phyloP scores from a whole-genome alignment of 2,113 vertebrate species.

The Lucifuga dentata region DNA sequence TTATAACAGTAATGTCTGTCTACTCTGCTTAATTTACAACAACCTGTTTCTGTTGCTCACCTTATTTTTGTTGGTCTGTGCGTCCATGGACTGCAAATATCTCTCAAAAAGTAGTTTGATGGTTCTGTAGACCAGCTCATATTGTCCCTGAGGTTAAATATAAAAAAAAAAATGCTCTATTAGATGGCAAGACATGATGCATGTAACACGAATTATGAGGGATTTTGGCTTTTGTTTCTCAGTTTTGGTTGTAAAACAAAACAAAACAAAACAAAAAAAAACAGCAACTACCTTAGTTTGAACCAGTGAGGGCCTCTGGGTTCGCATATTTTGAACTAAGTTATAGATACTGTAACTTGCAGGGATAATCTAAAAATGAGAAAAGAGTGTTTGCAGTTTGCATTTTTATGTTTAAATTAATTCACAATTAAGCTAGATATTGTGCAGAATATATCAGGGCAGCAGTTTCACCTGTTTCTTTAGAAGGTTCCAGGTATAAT shows the following conservation, averaged over 20 bases:
- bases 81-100: constrained; percentile 79
- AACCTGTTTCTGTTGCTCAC: constrained; percentile 44
- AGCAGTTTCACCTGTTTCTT: constrained; percentile 86
- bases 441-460: not conserved
- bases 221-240: no score
- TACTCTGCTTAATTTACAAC: not conserved
- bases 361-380: constrained; percentile 85
- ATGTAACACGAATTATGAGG: not conserved
- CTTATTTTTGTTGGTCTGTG: constrained; percentile 16
- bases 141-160: constrained; percentile 88
- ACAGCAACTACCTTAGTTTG: constrained; percentile 90
- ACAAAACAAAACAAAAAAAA: not conserved
- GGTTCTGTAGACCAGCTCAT: constrained; percentile 90
- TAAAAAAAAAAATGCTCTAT: constrained; percentile 51
- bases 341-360: constrained; percentile 89
- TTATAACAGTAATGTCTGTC: not conserved
- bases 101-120: constrained; percentile 89
- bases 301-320: constrained; percentile 92
- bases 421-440: not conserved
- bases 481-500: constrained; percentile 93
- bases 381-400: not conserved
- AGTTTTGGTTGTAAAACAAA: no score
- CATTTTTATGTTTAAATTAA: not conserved
- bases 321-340: constrained; percentile 94
- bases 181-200: not conserved